phyloP scores from a whole-genome alignment of 2,113 vertebrate genomes.

The Aptenodytes patagonicus region DNA sequence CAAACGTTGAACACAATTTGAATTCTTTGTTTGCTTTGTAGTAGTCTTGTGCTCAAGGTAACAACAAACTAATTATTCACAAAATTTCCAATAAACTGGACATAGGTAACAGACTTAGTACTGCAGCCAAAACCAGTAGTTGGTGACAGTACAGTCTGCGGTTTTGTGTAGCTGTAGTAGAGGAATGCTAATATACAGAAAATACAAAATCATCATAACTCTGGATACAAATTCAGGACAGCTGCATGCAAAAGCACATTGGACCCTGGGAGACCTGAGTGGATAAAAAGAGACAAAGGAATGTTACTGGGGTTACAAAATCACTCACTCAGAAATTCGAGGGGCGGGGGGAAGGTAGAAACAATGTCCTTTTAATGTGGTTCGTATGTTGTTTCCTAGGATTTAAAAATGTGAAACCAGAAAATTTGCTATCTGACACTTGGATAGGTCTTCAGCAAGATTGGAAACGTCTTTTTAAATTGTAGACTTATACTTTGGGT shows the following conservation, averaged over 20 bases:
- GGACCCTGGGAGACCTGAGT: neutral
- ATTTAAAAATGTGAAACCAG: neutral
- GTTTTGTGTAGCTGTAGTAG: neutral
- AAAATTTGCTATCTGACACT: neutral
- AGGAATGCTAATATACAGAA: neutral
- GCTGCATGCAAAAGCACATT: neutral
- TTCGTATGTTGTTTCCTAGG: neutral
- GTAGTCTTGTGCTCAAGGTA: neutral
- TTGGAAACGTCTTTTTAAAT: neutral
- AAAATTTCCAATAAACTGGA: neutral
- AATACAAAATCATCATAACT: neutral
- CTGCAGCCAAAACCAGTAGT: neutral
- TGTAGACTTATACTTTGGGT: fast-evolving
- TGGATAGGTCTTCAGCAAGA: neutral
- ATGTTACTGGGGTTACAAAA: neutral
- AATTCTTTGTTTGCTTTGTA: neutral
- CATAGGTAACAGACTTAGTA: fast-evolving
- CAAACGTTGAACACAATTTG: neutral
- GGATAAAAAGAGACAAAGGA: neutral
- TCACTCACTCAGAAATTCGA: neutral
- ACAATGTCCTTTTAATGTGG: neutral
- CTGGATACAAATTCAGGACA: neutral
- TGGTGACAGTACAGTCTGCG: neutral
- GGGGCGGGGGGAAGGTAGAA: neutral
- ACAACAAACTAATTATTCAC: neutral